Percentiles rank a stretch among this genome's conserved stretches.
Conservation (phyloP, 2,797 vertebrate species). For the Okamejei kenojei region DNA sequence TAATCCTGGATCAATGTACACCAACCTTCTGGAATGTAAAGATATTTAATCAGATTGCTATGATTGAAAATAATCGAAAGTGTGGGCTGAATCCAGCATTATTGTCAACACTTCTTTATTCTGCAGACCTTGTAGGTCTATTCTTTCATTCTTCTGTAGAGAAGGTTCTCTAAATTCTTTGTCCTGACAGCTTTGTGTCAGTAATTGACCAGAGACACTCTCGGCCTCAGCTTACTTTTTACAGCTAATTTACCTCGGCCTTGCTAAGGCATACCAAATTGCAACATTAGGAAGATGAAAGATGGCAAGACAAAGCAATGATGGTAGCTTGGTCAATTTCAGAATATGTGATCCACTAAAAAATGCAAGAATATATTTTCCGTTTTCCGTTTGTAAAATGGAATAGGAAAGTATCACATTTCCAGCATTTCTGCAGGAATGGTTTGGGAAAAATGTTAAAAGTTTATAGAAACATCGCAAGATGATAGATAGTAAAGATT, state of each 20-base stretch:
- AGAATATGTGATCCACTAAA: conserved; percentile 37
- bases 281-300: conserved; percentile 44
- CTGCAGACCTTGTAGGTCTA: conserved; percentile 45
- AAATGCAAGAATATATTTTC: conserved; percentile 50
- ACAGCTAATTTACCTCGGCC: conserved; percentile 46
- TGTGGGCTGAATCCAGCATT: conserved; percentile 41
- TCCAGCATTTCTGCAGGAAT: not conserved
- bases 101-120: conserved; percentile 54
- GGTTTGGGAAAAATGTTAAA: not conserved
- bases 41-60: conserved; percentile 48
- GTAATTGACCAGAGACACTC: conserved; percentile 47
- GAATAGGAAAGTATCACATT: not conserved
- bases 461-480: not conserved
- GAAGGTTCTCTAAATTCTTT: conserved; percentile 31
- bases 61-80: conserved; percentile 40
- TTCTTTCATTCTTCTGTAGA: conserved; percentile 43
- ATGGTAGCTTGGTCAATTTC: conserved; percentile 49
- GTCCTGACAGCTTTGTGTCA: conserved; percentile 50
- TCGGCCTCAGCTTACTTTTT: conserved; percentile 53
- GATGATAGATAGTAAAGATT: not conserved
- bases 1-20: conserved; percentile 48
- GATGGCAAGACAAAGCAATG: conserved; percentile 45
- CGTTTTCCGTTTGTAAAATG: not conserved
- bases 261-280: conserved; percentile 46
- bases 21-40: conserved; percentile 45